Conservation (phyloP, 1,140 invertebrate species). For the Papilio xuthus region DNA sequence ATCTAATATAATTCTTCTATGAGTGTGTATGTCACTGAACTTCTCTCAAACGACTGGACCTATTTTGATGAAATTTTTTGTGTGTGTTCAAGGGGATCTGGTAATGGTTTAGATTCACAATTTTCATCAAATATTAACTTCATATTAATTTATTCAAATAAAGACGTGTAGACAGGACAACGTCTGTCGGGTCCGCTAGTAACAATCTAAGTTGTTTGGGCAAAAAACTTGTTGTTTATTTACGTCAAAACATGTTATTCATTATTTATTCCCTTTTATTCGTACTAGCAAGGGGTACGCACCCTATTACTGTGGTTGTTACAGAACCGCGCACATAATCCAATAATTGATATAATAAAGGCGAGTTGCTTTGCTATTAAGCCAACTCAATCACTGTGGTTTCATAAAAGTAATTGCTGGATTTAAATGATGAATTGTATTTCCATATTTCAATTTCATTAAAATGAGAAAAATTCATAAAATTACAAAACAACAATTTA, state of each 20-base stretch:
- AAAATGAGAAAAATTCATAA: not conserved
- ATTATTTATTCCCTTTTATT: conserved; percentile 30
- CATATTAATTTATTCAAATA: no score
- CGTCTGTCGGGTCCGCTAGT: no score
- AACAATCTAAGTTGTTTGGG: not conserved
- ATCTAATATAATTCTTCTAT: no score
- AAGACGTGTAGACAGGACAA: no score
- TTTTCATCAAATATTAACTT: no score
- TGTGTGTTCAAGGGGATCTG: no score
- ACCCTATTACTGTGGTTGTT: conserved; percentile 53
- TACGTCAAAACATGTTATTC: conserved; percentile 26
- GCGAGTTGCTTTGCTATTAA: conserved; percentile 57
- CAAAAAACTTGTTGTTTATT: conserved; percentile 10
- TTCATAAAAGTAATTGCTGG: conserved; percentile 69
- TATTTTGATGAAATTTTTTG: no score
- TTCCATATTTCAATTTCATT: conserved; percentile 33
- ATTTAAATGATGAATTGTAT: conserved; percentile 68
- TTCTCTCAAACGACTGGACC: no score
- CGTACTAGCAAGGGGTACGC: conserved; percentile 44
- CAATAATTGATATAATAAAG: conserved; percentile 71
- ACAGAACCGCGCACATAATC: conserved; percentile 52
- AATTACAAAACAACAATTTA: no score
- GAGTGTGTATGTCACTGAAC: no score
- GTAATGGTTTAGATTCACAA: no score
- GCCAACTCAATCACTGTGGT: conserved; percentile 52